Evolutionary conservation across 1,140 invertebrate species (phyloP).

Genomic region (Cydia fagiglandana): DNA sequence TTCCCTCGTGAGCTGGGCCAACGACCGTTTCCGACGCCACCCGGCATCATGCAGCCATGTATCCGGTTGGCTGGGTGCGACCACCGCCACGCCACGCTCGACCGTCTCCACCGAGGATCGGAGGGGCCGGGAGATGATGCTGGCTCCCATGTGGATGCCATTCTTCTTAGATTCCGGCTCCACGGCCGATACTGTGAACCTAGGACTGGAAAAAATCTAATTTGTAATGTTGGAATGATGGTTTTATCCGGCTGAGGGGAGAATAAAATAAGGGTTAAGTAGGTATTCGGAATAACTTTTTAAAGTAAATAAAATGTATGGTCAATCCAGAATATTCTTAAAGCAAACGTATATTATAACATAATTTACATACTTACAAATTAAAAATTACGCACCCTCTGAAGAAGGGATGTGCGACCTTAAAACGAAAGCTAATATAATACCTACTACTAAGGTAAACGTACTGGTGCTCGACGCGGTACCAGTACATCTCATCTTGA

Average conservation of each 20-base stretch:
- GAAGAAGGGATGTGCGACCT: too few species aligned
- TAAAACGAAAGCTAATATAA: too few species aligned
- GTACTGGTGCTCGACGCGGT: too few species aligned
- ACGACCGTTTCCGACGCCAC: constrained; percentile 75
- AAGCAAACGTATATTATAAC: too few species aligned
- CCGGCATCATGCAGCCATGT: constrained; percentile 70
- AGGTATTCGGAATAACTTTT: too few species aligned
- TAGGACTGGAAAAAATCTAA: constrained; percentile 35
- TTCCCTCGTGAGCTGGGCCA: constrained; percentile 84
- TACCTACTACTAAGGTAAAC: too few species aligned
- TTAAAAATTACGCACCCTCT: too few species aligned
- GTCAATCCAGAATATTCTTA: too few species aligned
- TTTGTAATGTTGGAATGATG: not conserved
- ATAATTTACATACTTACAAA: too few species aligned
- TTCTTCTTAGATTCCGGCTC: constrained; percentile 67
- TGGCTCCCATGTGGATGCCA: constrained; percentile 71
- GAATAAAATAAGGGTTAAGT: not conserved
- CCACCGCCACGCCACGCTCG: constrained; percentile 49
- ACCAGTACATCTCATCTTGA: too few species aligned
- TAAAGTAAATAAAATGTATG: too few species aligned
- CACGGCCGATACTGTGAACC: constrained; percentile 63
- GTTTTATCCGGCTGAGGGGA: not conserved
- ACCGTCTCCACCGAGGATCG: constrained; percentile 56
- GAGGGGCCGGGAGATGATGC: constrained; percentile 65
- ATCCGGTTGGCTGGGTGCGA: constrained; percentile 46